Evolutionary conservation across 1,140 invertebrate genomes (phyloP), one percentile per base, ranked within the genome.

Genomic region (Magallana ariakensis): DNA sequence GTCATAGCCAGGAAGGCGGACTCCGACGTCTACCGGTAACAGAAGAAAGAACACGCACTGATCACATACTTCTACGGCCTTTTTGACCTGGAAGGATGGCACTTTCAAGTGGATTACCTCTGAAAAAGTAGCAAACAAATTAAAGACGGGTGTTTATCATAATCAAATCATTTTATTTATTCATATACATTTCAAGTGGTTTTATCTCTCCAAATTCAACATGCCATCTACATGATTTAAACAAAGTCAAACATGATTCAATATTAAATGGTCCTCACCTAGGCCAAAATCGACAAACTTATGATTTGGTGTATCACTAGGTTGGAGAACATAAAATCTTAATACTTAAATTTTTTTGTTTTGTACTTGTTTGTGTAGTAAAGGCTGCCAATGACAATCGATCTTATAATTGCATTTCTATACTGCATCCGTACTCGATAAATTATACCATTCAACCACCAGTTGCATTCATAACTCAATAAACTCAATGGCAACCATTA

Each of bases 121-220:
- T 75, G 66, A 22, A 75, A 75, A 75, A 75, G 22, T 75, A 26
- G 22, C 19, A 75, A 75, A 22, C 19, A 75, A 75, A 75, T 75
- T 9, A 70, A 26, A 75, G 66, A 75, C 22, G 22, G 13, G 33
- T 75, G 66, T 75, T 75, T 75, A 75, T 75, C 66, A 75, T 11
- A 75, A 26, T 75, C 66, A 26, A 75, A 75, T 75, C 66, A 75
- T 75, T 13, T 75, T 75, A 75, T 75, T 75, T 75, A 75, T 75
- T 75, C 66, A 60, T 75, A 75, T 26, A 75, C 66, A 75, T 75
- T 19, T 75, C 66, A 26, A 75, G 66, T 75, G 66, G 66, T 33
- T 75, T 75, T 75, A 75, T 75, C 66, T 75, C 66, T 10, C 66
- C 7, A 62, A 70, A 75, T 26, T 75, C 66, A 75, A 75, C 66